Evolutionary conservation across 2,113 vertebrate genomes (phyloP), one percentile per base, ranked within the genome.

Genomic region (Proterorhinus semilunaris): DNA sequence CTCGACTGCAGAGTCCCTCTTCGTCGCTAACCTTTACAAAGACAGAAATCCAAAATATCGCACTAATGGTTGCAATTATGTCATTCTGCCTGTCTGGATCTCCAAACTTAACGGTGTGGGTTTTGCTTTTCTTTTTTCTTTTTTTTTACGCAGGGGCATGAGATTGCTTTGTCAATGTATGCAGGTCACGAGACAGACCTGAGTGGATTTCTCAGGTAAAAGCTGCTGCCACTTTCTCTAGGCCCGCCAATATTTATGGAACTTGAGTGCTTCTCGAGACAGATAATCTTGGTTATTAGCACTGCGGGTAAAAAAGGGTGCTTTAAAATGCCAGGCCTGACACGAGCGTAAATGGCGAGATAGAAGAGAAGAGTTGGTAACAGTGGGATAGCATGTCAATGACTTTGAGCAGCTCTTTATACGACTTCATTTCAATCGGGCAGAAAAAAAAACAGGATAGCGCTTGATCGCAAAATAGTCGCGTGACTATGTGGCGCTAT

Each of bases 201-300:
- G 27, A 74, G 81, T 76, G 61, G 81, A 84, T 84, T 84, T 81
- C 46, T 70, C 48, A 66, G 59, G 73, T 76, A 74, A 74, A 84
- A 72, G 59, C 71, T 27, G 58, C 54, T 62, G 52, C 65, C 44
- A 64, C 80, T 86, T 82, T 80, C 80, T 67, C 66, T 27, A n/a
- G 47, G 46, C 59, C 75, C 59, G 1, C 53, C 68, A 50, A 81
- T 82, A 72, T 80, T 80, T 77, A 74, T 68, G 70, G 73, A 78
- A 69, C 63, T 62, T 44, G 63, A 86, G 72, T 74, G 76, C 54
- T 71, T 71, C 70, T 72, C 48, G 27, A 75, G 75, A 79, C 70
- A 62, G 73, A 76, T 71, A 67, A 80, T 82, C 66, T 76, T 72
- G 79, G 68, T 74, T 71, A 76, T 85, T 81, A 80, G 71, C 42